These are phyloP conservation scores for Leptinotarsa rubiginosa DNA, from an alignment of 2,888 invertebrate species.

Conservation along the genomic window DNA sequence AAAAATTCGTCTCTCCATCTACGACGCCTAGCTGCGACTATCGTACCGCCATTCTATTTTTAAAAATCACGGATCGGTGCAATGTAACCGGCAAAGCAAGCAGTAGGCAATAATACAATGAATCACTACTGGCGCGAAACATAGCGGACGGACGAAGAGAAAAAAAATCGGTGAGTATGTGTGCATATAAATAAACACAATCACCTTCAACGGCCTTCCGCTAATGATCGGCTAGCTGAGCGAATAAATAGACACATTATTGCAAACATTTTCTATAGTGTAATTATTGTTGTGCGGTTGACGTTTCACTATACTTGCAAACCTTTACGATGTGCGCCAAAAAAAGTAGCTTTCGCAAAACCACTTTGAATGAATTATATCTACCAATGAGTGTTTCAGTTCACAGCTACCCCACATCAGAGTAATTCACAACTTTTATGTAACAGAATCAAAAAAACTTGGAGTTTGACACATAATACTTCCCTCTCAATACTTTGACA, in stretches of 20 bases:
- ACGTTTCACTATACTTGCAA: not conserved
- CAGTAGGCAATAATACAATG: constrained; percentile 26
- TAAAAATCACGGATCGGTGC: constrained; percentile 21
- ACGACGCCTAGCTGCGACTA: constrained; percentile 3
- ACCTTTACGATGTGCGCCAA: no score
- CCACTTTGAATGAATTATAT: no score
- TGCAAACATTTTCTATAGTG: not conserved
- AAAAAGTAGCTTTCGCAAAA: no score
- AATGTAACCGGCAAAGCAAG: constrained; percentile 33
- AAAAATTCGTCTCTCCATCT: not conserved
- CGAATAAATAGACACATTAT: constrained; percentile 19
- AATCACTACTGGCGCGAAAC: constrained; percentile 22
- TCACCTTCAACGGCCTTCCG: constrained; percentile 42
- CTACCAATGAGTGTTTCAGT: no score
- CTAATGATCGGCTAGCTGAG: constrained; percentile 20
- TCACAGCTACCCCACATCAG: no score
- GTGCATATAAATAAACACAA: constrained; percentile 38
- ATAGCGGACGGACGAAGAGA: constrained; percentile 12
- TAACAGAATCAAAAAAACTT: no score
- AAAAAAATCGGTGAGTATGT: constrained; percentile 20
- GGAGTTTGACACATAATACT: no score
- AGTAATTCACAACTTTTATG: no score
- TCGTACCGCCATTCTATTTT: constrained; percentile 32
- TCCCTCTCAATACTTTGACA: no score
- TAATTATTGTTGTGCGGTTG: not conserved